Base-by-base conservation (phyloP, 2,797 vertebrate species). In the Sebastes miniatus region DNA sequence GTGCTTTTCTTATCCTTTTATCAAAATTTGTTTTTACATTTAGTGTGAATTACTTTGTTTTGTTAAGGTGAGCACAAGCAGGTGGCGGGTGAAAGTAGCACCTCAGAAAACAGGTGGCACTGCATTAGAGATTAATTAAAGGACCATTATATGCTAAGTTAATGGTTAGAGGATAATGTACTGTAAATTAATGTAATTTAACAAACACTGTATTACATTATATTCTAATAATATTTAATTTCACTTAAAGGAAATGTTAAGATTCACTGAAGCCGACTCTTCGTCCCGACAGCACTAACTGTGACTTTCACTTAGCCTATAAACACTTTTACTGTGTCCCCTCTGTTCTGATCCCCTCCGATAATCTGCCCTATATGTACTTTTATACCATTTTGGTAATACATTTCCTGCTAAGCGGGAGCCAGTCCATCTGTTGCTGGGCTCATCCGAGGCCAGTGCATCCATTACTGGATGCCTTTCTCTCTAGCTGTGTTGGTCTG, bases 291-390 rank as follows among this genome's bases (percentile, higher is more conserved):
- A 68, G 32, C 64, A 62, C 36, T 63, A 67, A 74, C 22, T 78
- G 50, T 74, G 72, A 76, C 68, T 69, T 85, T 66, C 58, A 61
- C 52, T 78, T 39, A 69, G 12, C 77, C 39, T 69, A 43, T 50
- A 77, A 90, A 84, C 69, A 83, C 70, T 64, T 85, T 69, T 27
- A 24, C 67, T 25, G 22, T 39, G 25, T 81, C n/a, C 14, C 8
- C 18, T 71, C 39, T 43, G 10, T 8, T 83, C 76, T 86, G 62
- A 84, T 84, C 69, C 77, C 50, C 64, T 52, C 14, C 5, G 54
- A 67, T 90, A 89, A 93, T 92, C 91, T 88, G 74, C 68, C 69
- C 81, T 84, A 80, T 87, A 75, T 90, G 87, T 86, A 84, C 83
- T 91, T 91, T 90, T 83, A 80, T 83, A 71, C 64, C 58, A 83